phyloP scores from a whole-genome alignment of 1,140 invertebrate genomes.

The Drosophila tristis region DNA sequence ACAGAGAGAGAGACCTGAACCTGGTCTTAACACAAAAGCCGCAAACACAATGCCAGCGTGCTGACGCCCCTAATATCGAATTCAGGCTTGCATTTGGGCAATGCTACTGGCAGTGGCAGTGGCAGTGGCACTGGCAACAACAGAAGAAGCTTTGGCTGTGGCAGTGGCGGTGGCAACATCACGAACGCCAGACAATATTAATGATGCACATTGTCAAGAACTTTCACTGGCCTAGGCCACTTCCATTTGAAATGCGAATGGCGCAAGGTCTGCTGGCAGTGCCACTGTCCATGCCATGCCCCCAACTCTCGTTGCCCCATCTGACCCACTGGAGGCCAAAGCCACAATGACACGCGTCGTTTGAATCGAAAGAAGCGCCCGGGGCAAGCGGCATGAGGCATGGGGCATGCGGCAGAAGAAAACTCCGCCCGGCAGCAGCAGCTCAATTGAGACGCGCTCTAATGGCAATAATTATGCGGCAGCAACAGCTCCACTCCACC shows the following conservation, averaged over 20 bases:
- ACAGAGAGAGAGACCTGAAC: constrained; percentile 23
- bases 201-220: constrained; percentile 81
- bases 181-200: constrained; percentile 75
- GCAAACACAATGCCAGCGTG: constrained; percentile 39
- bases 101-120: constrained; percentile 40
- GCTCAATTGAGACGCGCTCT: constrained; percentile 78
- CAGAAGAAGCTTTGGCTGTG: not conserved
- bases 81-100: constrained; percentile 60
- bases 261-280: constrained; percentile 43
- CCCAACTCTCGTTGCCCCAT: not conserved
- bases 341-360: constrained; percentile 79
- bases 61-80: constrained; percentile 62
- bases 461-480: constrained; percentile 79
- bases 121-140: not conserved
- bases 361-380: constrained; percentile 47
- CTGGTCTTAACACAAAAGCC: constrained; percentile 31
- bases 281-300: constrained; percentile 20
- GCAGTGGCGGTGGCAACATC: constrained; percentile 14
- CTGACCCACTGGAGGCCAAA: constrained; percentile 60
- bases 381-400: constrained; percentile 1
- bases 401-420: not conserved
- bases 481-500: constrained; percentile 49
- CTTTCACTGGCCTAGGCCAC: constrained; percentile 77
- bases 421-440: constrained; percentile 20
- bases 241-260: constrained; percentile 68